These are phyloP conservation scores for Brachypteracias leptosomus DNA, from an alignment of 2,113 vertebrate species.

Conservation along the genomic window DNA sequence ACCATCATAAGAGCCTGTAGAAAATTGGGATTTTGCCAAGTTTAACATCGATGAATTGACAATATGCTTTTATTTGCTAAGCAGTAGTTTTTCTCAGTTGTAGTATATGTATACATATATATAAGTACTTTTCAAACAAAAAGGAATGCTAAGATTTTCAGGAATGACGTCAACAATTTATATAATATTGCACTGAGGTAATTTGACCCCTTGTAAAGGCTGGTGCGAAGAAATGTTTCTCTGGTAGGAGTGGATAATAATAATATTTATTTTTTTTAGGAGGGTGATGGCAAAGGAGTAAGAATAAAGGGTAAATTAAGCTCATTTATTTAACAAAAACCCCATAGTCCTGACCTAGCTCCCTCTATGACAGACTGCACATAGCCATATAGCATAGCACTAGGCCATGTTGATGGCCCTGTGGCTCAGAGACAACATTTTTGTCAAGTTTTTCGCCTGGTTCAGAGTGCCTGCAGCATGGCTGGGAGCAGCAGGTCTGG, in stretches of 20 bases:
- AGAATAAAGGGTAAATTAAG: neutral
- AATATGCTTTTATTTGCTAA: constrained; percentile 17
- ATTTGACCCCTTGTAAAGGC: neutral
- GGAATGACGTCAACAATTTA: neutral
- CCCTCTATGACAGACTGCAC: neutral
- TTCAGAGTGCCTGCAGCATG: neutral
- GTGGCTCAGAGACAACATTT: neutral
- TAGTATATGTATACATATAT: neutral
- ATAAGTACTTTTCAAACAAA: neutral
- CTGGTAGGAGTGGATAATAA: neutral
- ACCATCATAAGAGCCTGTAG: neutral
- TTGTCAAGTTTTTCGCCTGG: neutral
- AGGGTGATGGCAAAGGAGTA: accelerated
- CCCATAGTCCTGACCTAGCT: neutral
- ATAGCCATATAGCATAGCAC: neutral
- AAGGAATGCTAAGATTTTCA: neutral
- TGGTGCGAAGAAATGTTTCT: neutral
- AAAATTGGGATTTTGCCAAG: neutral
- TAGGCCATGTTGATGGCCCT: neutral
- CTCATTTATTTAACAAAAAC: neutral
- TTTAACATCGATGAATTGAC: neutral
- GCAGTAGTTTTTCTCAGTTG: neutral
- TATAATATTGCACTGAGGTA: neutral
- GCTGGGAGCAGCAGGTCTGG: accelerated
- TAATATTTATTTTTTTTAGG: neutral